A percentile compares a stretch with the other conserved stretches of the same genome.
Conservation (phyloP, 2,888 invertebrate species). For the Parthenolecanium corni region DNA sequence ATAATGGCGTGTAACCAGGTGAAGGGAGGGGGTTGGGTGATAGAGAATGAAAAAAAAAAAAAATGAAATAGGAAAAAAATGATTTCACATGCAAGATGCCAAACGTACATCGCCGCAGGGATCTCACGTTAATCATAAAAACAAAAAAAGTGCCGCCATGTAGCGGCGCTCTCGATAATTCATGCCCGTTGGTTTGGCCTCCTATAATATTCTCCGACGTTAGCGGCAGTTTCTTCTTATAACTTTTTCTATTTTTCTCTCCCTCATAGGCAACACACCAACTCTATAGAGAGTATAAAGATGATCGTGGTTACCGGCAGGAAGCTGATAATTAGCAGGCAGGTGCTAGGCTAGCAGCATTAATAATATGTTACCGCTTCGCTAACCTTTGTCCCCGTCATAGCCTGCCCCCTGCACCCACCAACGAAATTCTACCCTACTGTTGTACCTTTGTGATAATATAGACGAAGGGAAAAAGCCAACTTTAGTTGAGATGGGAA, state of each 20-base stretch:
- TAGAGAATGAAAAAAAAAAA: no score
- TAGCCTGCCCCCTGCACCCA: no score
- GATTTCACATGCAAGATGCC: slow-evolving; percentile 26
- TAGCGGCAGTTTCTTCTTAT: neutral
- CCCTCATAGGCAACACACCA: no score
- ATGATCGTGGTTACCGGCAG: slow-evolving; percentile 27
- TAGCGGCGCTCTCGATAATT: slow-evolving; percentile 27
- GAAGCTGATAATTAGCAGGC: slow-evolving; percentile 28
- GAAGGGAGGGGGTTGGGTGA: neutral
- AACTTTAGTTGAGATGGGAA: no score
- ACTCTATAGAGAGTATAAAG: slow-evolving; percentile 20
- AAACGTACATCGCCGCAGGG: slow-evolving; percentile 22
- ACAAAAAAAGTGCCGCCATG: slow-evolving; percentile 23
- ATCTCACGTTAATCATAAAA: slow-evolving; percentile 27
- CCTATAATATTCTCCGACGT: slow-evolving; percentile 26
- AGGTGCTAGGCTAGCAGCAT: slow-evolving; percentile 27
- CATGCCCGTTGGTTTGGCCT: slow-evolving; percentile 25
- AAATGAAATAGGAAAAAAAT: slow-evolving; percentile 11
- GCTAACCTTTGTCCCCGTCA: slow-evolving; percentile 6
- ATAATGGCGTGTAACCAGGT: slow-evolving; percentile 13
- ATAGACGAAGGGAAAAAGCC: no score
- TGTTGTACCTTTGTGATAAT: no score
- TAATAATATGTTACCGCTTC: slow-evolving; percentile 27
- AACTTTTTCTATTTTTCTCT: no score
- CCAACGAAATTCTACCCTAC: no score